Evolutionary conservation across 2,113 vertebrate species (phyloP).

Genomic region (Gallinago jamesoni): DNA sequence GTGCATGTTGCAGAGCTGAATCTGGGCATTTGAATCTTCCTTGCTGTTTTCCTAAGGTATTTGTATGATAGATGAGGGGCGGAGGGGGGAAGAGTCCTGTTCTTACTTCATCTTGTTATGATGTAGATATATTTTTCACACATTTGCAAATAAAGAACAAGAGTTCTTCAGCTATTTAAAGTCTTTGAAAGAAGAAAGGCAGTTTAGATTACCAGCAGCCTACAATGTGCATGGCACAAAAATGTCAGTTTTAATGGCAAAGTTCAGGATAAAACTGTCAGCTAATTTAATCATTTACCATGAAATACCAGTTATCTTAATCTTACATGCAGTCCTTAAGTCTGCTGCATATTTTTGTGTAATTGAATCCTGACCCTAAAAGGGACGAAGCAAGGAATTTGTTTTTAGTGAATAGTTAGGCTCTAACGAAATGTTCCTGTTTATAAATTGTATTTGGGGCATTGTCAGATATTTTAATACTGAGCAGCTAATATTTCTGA

Average conservation of each 20-base stretch:
- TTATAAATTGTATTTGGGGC: background rate
- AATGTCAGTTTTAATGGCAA: conserved; percentile 68
- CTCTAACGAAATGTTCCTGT: conserved; percentile 40
- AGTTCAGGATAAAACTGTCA: conserved; percentile 71
- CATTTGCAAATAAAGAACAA: conserved; percentile 57
- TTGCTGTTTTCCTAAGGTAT: conserved; percentile 46
- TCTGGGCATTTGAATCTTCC: conserved; percentile 37
- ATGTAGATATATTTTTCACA: conserved; percentile 4
- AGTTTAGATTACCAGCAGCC: conserved; percentile 61
- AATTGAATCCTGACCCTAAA: conserved; percentile 69
- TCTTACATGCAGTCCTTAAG: conserved; percentile 58
- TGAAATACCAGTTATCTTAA: conserved; percentile 71
- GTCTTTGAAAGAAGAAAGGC: conserved; percentile 64
- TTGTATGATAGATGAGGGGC: background rate
- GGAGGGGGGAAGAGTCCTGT: background rate
- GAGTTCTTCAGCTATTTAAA: conserved; percentile 42
- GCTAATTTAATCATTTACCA: conserved; percentile 77
- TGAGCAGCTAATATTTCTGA: background rate
- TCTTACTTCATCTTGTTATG: conserved; percentile 16
- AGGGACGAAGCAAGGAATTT: conserved; percentile 41
- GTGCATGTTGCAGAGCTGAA: background rate
- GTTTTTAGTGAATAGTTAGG: conserved; percentile 57
- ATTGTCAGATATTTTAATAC: background rate
- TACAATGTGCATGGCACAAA: conserved; percentile 44
- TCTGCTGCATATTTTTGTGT: conserved; percentile 57